Percentiles rank a stretch among this genome's conserved stretches.
These are phyloP conservation scores for Oithona nana DNA, from an alignment of 2,888 invertebrate genomes.

Conservation along the genomic window DNA sequence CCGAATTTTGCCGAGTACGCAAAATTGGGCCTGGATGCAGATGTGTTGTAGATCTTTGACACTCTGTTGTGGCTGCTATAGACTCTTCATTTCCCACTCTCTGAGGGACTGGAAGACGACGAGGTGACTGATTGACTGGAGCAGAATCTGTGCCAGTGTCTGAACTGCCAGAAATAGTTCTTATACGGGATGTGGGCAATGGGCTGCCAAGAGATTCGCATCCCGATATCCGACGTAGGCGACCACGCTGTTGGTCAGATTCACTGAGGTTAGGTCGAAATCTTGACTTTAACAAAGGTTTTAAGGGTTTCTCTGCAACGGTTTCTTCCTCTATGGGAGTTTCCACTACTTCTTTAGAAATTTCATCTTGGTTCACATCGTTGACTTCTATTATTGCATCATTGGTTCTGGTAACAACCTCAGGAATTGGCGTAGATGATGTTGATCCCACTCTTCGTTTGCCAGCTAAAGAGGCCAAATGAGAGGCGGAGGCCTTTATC, in stretches of 20 bases:
- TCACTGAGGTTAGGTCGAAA: neutral
- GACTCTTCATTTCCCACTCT: too few species aligned
- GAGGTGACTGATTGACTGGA: neutral
- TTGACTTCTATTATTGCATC: neutral
- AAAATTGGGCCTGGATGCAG: neutral
- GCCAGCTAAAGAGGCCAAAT: neutral
- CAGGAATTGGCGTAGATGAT: neutral
- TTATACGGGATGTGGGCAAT: neutral
- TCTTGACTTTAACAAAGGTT: neutral
- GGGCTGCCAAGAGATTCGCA: neutral
- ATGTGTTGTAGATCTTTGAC: neutral
- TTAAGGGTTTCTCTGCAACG: neutral
- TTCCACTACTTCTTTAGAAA: neutral
- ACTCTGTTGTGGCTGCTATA: neutral
- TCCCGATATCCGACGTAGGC: neutral
- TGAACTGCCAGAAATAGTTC: neutral
- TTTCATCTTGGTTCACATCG: neutral
- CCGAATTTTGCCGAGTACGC: neutral
- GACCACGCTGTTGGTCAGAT: neutral
- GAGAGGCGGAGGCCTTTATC: neutral
- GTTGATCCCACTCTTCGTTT: neutral
- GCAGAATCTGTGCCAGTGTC: neutral
- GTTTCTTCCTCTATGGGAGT: neutral
- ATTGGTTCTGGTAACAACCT: neutral
- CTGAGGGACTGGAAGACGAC: neutral